A percentile compares a stretch with the other conserved stretches of the same genome.
phyloP scores from a whole-genome alignment of 2,797 vertebrate genomes.

The Bryconaethiops microstoma region DNA sequence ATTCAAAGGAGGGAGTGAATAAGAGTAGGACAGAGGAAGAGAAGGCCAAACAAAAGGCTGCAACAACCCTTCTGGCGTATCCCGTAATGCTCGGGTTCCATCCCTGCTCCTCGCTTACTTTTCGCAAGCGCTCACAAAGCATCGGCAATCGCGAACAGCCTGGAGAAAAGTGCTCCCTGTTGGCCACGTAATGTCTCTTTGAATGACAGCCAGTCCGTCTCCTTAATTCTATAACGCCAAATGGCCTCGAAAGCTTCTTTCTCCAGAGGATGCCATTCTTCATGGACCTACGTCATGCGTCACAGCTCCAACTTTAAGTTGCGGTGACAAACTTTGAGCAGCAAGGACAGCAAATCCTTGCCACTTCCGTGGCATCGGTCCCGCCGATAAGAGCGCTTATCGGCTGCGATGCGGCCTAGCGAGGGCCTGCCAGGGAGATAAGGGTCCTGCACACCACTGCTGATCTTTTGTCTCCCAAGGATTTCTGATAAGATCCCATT shows the following conservation, averaged over 20 bases:
- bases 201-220: conserved; percentile 53
- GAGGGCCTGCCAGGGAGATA: conserved; percentile 71
- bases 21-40: conserved; percentile 7
- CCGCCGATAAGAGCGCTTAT: conserved; percentile 70
- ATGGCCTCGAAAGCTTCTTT: conserved; percentile 53
- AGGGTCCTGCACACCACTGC: conserved; percentile 66
- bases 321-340: conserved; percentile 64
- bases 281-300: not conserved
- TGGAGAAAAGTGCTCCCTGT: conserved; percentile 35
- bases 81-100: not conserved
- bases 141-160: conserved; percentile 33
- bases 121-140: conserved; percentile 23
- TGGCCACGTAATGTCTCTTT: conserved; percentile 50
- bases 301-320: conserved; percentile 23
- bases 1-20: conserved; percentile 47
- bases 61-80: not conserved
- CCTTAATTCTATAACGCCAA: conserved; percentile 49
- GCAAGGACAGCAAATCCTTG: conserved; percentile 67
- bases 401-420: conserved; percentile 58
- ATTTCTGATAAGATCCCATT: conserved; percentile 72
- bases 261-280: conserved; percentile 41
- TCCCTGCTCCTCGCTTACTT: conserved; percentile 14
- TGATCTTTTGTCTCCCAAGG: conserved; percentile 70
- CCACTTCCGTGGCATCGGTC: conserved; percentile 61
- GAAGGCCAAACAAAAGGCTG: conserved; percentile 5